phyloP scores from a whole-genome alignment of 2,113 vertebrate genomes.

The Tauraco erythrolophus region DNA sequence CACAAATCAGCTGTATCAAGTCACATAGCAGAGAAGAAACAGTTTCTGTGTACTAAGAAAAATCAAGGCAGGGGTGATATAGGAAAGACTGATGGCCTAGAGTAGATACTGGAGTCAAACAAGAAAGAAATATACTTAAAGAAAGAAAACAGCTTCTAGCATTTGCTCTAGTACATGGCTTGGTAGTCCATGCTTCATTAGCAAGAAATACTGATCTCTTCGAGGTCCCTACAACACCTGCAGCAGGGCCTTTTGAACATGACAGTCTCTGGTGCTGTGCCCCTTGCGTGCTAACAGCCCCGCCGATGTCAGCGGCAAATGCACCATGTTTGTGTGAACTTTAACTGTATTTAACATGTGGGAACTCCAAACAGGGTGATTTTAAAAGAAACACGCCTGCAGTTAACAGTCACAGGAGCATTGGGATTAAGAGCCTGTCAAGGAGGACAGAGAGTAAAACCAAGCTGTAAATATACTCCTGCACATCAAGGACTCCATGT shows the following conservation, averaged over 20 bases:
- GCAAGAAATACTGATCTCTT: background rate
- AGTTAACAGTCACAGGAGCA: background rate
- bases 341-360: rapidly evolving
- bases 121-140: background rate
- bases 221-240: background rate
- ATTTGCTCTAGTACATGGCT: background rate
- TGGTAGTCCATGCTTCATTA: background rate
- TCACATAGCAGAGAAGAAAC: background rate
- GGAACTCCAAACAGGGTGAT: background rate
- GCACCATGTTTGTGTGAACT: background rate
- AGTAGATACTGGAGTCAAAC: background rate
- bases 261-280: background rate
- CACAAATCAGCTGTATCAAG: background rate
- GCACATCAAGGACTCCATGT: background rate
- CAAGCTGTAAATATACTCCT: background rate
- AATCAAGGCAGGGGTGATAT: background rate
- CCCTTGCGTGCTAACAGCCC: rapidly evolving
- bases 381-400: background rate
- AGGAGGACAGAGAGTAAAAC: background rate
- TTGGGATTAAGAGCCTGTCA: background rate
- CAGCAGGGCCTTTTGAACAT: background rate
- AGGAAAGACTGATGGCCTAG: background rate
- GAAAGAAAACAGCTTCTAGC: background rate
- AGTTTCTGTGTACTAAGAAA: background rate
- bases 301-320: rapidly evolving